Evolutionary conservation across 1,140 invertebrate genomes (phyloP).

Genomic region (Drosophila littoralis): DNA sequence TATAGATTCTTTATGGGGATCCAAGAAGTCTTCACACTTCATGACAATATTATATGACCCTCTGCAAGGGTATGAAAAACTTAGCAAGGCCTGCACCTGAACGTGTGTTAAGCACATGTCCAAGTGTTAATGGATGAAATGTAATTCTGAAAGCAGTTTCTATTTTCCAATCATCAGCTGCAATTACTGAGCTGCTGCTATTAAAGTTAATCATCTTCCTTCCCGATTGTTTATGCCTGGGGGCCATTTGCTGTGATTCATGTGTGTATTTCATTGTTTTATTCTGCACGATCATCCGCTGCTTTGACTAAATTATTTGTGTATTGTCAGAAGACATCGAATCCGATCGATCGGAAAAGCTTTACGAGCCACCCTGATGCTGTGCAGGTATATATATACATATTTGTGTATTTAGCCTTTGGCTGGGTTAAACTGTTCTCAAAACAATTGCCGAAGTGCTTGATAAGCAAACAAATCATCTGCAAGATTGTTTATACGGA

Average conservation of each 20-base stretch:
- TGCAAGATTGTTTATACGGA: conserved; percentile 26
- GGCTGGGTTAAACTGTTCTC: conserved; percentile 43
- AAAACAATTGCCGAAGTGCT: conserved; percentile 67
- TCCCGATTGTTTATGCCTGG: conserved; percentile 49
- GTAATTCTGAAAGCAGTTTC: not conserved
- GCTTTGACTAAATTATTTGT: conserved; percentile 30
- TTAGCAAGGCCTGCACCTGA: no score
- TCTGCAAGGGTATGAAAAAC: no score
- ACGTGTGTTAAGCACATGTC: no score
- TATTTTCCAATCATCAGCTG: not conserved
- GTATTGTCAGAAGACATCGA: conserved; percentile 27
- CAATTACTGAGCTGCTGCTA: conserved; percentile 3
- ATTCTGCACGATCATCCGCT: no score
- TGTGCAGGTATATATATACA: conserved; percentile 32
- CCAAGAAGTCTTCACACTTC: no score
- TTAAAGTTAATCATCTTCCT: conserved; percentile 48
- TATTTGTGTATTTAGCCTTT: conserved; percentile 40
- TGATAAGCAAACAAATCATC: conserved; percentile 71
- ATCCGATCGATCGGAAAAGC: conserved; percentile 15
- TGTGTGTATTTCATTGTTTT: conserved; percentile 20
- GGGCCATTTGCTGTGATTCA: conserved; percentile 45
- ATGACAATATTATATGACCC: no score
- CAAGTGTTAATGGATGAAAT: not conserved
- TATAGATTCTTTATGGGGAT: no score
- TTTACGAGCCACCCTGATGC: conserved; percentile 30